Evolutionary conservation across 2,113 vertebrate species (phyloP).

Genomic region (Pleuronectes platessa): DNA sequence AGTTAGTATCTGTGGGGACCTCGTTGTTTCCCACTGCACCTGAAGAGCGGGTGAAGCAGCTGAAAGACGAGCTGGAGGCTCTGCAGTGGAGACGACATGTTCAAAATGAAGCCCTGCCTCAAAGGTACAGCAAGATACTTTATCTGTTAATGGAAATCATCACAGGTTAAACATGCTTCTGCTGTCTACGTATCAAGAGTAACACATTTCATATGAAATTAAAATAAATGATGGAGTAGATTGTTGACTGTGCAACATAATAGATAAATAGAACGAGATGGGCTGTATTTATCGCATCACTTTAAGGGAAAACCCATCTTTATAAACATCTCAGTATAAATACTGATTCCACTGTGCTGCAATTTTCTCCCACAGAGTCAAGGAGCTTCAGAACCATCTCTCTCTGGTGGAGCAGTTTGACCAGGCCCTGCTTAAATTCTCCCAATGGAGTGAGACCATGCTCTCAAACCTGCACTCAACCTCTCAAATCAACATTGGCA

Average conservation of each 20-base stretch:
- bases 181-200: too few relatives aligned
- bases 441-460: slow-evolving; percentile 90
- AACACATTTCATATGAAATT: too few relatives aligned
- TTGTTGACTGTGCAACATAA: background rate
- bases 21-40: slow-evolving; percentile 83
- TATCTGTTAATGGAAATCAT: background rate
- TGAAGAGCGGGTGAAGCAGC: slow-evolving; percentile 76
- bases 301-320: background rate
- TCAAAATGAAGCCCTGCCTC: slow-evolving; percentile 83
- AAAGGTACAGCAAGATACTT: slow-evolving; percentile 68
- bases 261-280: background rate
- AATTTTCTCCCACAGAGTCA: slow-evolving; percentile 79
- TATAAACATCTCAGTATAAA: background rate
- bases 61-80: slow-evolving; percentile 82
- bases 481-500: slow-evolving; percentile 84
- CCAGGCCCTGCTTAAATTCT: slow-evolving; percentile 88
- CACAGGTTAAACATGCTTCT: background rate
- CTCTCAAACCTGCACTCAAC: slow-evolving; percentile 86
- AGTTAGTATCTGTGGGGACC: slow-evolving; percentile 80
- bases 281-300: background rate
- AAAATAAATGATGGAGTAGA: background rate
- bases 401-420: slow-evolving; percentile 88
- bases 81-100: slow-evolving; percentile 82
- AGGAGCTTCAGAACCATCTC: slow-evolving; percentile 86
- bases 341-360: background rate